Percentiles rank a stretch among this genome's conserved stretches.
These are phyloP conservation scores for Sturnus vulgaris DNA, from an alignment of 2,113 vertebrate genomes.

Conservation along the genomic window DNA sequence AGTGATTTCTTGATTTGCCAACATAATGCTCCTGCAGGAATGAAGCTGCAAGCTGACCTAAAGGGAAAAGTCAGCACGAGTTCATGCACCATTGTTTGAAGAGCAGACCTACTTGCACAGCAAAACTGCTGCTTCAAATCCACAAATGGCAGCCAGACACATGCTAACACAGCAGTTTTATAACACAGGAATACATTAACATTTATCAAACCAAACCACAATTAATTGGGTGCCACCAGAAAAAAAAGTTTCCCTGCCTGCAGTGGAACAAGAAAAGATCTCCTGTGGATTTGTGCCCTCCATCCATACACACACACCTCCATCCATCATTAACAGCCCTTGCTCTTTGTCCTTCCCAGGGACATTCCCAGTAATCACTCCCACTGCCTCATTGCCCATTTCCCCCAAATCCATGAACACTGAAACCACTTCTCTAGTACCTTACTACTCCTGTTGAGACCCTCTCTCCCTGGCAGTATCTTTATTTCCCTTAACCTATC, in stretches of 20 bases:
- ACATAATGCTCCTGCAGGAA: not conserved
- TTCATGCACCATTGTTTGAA: not conserved
- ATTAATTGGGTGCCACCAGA: constrained; percentile 10
- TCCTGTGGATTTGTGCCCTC: not conserved
- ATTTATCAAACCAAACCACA: constrained; percentile 14
- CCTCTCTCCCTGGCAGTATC: not conserved
- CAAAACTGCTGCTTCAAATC: not conserved
- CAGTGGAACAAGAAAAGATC: not conserved
- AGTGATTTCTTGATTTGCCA: not conserved
- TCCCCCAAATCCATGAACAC: not conserved
- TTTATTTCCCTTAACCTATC: not conserved
- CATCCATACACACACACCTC: not conserved
- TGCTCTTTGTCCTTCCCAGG: not conserved
- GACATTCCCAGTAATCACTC: not conserved
- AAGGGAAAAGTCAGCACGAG: not conserved
- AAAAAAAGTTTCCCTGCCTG: not conserved
- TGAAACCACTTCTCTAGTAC: not conserved
- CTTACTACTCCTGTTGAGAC: not conserved
- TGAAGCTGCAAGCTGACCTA: not conserved
- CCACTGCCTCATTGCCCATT: fast-evolving
- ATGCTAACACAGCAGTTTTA: constrained; percentile 4
- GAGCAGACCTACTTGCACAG: not conserved
- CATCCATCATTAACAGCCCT: not conserved
- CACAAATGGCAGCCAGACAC: constrained; percentile 23
- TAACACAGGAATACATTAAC: not conserved